A percentile compares a stretch with the other conserved stretches of the same genome.
phyloP scores from a whole-genome alignment of 2,113 vertebrate species.

The Chloroceryle aenea region DNA sequence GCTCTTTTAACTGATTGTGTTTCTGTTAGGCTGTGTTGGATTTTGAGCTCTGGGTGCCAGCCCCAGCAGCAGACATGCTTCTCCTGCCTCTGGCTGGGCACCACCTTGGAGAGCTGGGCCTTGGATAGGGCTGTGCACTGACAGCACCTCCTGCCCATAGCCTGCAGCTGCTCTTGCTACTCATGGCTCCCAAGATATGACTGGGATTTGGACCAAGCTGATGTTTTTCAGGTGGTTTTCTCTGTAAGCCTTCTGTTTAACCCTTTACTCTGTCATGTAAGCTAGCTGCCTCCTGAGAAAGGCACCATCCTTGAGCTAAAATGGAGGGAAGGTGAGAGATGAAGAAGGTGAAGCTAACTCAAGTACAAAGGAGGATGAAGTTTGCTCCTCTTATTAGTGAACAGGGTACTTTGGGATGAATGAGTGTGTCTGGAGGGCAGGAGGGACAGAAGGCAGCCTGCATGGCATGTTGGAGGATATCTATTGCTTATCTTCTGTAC shows the following conservation, averaged over 20 bases:
- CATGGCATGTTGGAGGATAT: too few relatives aligned
- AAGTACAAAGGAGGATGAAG: background rate
- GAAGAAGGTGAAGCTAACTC: background rate
- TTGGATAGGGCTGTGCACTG: background rate
- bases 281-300: background rate
- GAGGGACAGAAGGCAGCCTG: background rate
- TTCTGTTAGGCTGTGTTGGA: background rate
- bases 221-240: background rate
- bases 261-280: background rate
- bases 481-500: background rate
- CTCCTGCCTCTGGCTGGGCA: background rate
- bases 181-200: background rate
- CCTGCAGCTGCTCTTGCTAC: background rate
- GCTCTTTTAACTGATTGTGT: background rate
- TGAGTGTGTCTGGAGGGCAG: background rate
- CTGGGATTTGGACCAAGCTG: background rate
- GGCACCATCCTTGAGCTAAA: background rate
- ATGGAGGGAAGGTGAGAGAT: background rate
- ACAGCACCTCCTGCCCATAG: background rate
- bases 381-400: background rate
- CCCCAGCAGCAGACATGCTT: background rate
- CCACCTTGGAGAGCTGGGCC: background rate
- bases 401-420: background rate
- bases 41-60: background rate
- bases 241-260: accelerated